Conservation (phyloP, 37 sponge, comb jelly and placozoan species). For the Lycopodina hypogea region DNA sequence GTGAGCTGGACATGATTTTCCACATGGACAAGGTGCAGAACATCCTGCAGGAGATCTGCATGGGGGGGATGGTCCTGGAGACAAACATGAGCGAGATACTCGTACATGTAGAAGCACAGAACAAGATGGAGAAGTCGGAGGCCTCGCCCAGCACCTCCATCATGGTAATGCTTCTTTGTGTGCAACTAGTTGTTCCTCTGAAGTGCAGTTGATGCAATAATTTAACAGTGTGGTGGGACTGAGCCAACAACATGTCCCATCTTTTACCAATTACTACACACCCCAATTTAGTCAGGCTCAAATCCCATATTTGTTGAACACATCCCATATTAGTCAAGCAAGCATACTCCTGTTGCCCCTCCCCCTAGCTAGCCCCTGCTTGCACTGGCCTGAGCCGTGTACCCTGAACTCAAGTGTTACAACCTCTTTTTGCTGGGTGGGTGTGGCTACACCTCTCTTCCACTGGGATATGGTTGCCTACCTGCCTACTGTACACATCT, state of each 20-base stretch:
- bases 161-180: conserved; percentile 43
- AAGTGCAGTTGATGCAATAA: neutral
- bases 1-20: conserved; percentile 98
- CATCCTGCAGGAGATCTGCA: conserved; percentile 92
- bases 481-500: no score
- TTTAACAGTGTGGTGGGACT: neutral
- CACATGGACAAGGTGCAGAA: conserved; percentile 97
- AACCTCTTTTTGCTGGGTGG: no score
- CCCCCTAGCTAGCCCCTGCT: no score
- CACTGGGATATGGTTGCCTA: no score
- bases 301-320: no score
- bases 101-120: conserved; percentile 87
- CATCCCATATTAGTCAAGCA: no score
- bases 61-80: conserved; percentile 99
- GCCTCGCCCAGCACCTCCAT: conserved; percentile 52
- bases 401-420: no score
- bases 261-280: no score
- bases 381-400: no score
- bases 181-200: neutral
- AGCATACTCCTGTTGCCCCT: no score
- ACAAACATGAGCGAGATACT: conserved; percentile 94
- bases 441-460: no score
- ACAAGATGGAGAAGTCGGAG: conserved; percentile 91
- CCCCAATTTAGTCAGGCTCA: no score
- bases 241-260: neutral